Percentiles rank a stretch among this genome's conserved stretches.
phyloP scores from a whole-genome alignment of 2,888 invertebrate genomes.

The Philopedon plagiatum region DNA sequence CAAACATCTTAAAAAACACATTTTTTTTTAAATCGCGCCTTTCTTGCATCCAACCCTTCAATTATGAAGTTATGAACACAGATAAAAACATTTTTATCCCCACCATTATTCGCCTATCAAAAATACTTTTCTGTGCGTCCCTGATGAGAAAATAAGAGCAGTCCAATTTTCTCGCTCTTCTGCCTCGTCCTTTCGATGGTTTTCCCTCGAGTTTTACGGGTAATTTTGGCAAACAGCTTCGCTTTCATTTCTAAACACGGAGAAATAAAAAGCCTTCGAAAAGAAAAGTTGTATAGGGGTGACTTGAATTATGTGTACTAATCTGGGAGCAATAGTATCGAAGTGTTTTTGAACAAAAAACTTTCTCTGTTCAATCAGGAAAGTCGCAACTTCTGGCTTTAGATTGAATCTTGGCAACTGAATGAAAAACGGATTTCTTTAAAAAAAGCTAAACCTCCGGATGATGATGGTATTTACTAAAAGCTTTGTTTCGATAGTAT shows the following conservation, averaged over 20 bases:
- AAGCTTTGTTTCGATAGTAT: background rate
- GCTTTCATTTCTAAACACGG: conserved; percentile 33
- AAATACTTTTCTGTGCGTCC: conserved; percentile 28
- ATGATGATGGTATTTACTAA: background rate
- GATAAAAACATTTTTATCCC: too few relatives aligned
- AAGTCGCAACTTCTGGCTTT: conserved; percentile 6
- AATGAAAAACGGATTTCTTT: background rate
- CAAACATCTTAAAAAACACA: too few relatives aligned
- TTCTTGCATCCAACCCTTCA: too few relatives aligned
- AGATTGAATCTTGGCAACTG: conserved; percentile 3
- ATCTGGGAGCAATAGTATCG: conserved; percentile 23
- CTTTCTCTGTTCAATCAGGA: conserved; percentile 22
- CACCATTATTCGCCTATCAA: conserved; percentile 17
- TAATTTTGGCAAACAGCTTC: conserved; percentile 42
- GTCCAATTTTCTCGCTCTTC: conserved; percentile 37
- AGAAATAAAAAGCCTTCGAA: conserved; percentile 23
- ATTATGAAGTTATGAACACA: too few relatives aligned
- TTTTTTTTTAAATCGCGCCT: too few relatives aligned
- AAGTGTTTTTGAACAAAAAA: conserved; percentile 31
- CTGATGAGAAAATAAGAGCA: conserved; percentile 39
- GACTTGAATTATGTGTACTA: conserved; percentile 33
- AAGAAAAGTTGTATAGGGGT: conserved; percentile 21
- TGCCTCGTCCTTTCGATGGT: conserved; percentile 16
- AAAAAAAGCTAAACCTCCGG: background rate
- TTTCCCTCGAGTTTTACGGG: conserved; percentile 34